Percentiles rank a stretch among this genome's conserved stretches.
Evolutionary conservation across 1,140 invertebrate species (phyloP).

Genomic region (Nomia melanderi): DNA sequence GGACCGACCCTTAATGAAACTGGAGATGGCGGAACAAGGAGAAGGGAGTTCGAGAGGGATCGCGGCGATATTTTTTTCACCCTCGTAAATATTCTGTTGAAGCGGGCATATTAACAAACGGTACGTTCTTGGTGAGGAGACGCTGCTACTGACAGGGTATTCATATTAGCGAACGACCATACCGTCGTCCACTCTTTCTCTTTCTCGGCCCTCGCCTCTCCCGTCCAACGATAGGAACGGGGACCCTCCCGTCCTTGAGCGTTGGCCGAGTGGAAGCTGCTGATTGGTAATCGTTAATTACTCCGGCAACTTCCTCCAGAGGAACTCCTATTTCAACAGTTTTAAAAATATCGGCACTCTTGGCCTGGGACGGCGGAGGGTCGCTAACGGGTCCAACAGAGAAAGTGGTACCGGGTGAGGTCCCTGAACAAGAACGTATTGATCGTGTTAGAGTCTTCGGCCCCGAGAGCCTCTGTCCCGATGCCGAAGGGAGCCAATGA

Average conservation of each 20-base stretch:
- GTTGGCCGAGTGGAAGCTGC: slow-evolving; percentile 57
- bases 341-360: slow-evolving; percentile 52
- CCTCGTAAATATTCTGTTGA: slow-evolving; percentile 77
- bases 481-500: slow-evolving; percentile 34
- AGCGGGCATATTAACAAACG: slow-evolving; percentile 73
- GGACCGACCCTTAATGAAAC: slow-evolving; percentile 20
- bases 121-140: slow-evolving; percentile 77
- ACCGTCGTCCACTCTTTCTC: slow-evolving; percentile 59
- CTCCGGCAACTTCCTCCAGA: slow-evolving; percentile 55
- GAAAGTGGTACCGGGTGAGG: slow-evolving; percentile 9
- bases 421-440: slow-evolving; percentile 42
- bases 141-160: slow-evolving; percentile 78
- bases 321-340: slow-evolving; percentile 37
- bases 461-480: slow-evolving; percentile 23
- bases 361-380: not conserved
- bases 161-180: slow-evolving; percentile 72
- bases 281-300: slow-evolving; percentile 72
- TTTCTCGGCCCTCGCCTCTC: slow-evolving; percentile 49
- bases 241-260: slow-evolving; percentile 46
- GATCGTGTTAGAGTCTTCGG: slow-evolving; percentile 48
- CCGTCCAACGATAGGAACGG: slow-evolving; percentile 39
- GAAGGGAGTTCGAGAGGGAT: slow-evolving; percentile 20
- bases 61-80: slow-evolving; percentile 69
- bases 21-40: slow-evolving; percentile 44
- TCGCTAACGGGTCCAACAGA: not conserved